Conservation (phyloP, 2,113 vertebrate species). For the Formicarius rufipectus region DNA sequence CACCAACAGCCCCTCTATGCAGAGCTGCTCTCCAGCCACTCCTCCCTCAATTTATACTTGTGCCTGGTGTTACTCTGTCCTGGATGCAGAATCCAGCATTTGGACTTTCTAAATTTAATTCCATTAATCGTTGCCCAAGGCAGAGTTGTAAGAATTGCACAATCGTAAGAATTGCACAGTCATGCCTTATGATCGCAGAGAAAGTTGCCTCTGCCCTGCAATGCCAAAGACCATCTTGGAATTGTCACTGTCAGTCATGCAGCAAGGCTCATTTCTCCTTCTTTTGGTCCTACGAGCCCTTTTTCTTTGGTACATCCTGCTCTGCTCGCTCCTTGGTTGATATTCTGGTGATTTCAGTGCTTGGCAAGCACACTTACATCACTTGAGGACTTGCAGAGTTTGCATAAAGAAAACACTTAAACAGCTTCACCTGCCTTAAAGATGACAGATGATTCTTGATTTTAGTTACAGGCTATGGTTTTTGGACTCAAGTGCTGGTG, state of each 20-base stretch:
- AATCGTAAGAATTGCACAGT: not conserved
- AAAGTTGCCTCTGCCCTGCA: not conserved
- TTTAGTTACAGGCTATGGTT: not conserved
- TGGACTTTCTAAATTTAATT: not conserved
- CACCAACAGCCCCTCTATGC: not conserved
- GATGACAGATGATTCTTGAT: not conserved
- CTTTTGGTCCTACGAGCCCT: not conserved
- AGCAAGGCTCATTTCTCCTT: not conserved
- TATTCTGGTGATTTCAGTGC: not conserved
- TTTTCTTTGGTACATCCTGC: not conserved
- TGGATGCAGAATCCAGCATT: not conserved
- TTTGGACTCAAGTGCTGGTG: not conserved
- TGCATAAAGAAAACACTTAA: not conserved
- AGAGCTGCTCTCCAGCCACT: not conserved
- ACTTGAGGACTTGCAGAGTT: not conserved
- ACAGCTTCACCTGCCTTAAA: not conserved
- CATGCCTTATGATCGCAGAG: not conserved
- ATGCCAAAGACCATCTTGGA: not conserved
- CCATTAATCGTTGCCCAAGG: not conserved
- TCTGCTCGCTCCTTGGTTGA: not conserved
- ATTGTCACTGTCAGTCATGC: fast-evolving
- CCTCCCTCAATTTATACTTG: fast-evolving
- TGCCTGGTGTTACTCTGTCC: fast-evolving
- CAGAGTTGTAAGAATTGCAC: not conserved
- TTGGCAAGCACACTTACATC: not conserved